A percentile compares a stretch with the other conserved stretches of the same genome.
Conservation (phyloP, 2,888 invertebrate genomes). For the Myopa tessellatipennis region DNA sequence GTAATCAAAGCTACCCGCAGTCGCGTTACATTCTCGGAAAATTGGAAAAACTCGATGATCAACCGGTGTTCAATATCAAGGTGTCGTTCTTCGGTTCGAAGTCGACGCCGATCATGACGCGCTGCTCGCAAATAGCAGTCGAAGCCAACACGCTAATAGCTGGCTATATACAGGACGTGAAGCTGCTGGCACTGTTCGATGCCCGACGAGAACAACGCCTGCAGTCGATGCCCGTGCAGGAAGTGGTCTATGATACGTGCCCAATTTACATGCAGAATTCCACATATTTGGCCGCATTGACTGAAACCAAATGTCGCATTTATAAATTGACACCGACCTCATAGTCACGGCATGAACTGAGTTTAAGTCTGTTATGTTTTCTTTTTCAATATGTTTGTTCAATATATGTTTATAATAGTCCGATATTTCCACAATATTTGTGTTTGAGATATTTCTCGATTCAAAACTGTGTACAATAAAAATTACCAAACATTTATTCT, state of each 20-base stretch:
- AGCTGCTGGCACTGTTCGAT: conserved; percentile 75
- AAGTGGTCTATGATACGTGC: conserved; percentile 77
- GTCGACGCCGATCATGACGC: conserved; percentile 75
- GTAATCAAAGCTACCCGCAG: conserved; percentile 71
- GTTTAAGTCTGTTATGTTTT: too few relatives aligned
- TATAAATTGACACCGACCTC: conserved; percentile 70
- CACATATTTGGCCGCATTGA: conserved; percentile 74
- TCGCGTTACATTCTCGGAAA: conserved; percentile 72
- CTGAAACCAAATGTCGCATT: conserved; percentile 75
- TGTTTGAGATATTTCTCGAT: too few relatives aligned
- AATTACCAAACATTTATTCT: too few relatives aligned
- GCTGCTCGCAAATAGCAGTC: conserved; percentile 62
- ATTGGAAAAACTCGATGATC: conserved; percentile 69
- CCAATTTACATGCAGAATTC: conserved; percentile 70
- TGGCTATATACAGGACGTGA: conserved; percentile 81
- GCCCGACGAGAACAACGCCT: conserved; percentile 70
- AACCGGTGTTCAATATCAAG: conserved; percentile 71
- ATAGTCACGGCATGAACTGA: conserved; percentile 6
- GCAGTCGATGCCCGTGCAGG: conserved; percentile 73
- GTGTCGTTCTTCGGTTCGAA: conserved; percentile 77
- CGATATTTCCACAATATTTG: too few relatives aligned
- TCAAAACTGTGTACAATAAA: too few relatives aligned
- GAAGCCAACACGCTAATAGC: conserved; percentile 75
- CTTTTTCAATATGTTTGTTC: too few relatives aligned
- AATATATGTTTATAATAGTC: too few relatives aligned